Evolutionary conservation across 2,888 invertebrate species (phyloP), one percentile per base, ranked within the genome.

Genomic region (Lacanobia wlatinum): DNA sequence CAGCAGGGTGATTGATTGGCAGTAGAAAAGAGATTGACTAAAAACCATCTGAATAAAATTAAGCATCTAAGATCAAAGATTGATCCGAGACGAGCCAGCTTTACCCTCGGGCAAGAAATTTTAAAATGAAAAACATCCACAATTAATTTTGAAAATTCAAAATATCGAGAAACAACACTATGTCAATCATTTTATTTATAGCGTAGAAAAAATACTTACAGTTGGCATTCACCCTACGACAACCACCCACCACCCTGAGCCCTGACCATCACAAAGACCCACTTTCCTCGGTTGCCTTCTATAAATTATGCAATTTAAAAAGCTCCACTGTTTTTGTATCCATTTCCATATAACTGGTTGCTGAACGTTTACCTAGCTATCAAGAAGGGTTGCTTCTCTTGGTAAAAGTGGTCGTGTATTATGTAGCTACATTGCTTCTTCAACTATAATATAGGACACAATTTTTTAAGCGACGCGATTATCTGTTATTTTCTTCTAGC

Each of bases 271-370:
- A 56, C 61, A 53, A 64, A 60, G n/a, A 80, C 56, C 63, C 21
- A 71, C 53, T 58, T 70, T 48, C 63, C 60, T 67, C 48, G 63
- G 67, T 61, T 53, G 56, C 48, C 46, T 48, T 48, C 34, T 64
- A 72, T 76, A 76, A 76, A 80, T 80, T 70, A 80, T 79, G 76
- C 71, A 68, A 16, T 67, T 55, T 60, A 48, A 43, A 75, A 63
- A 71, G 53, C 64, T 64, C 63, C 46, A 52, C 59, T 76, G 23
- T 80, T 56, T 75, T 70, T 70, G n/a, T 79, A 23, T 38, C 50
- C 23, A 66, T 12, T 50, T 55, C 55, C 52, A 59, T 66, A 38
- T 48, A 52, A 61, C 71, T 55, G 58, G 56, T 59, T 65, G 55
- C 61, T 62, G 40, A 69, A 75, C 52, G 56, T 53, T 69, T 70